Evolutionary conservation across 2,888 invertebrate genomes (phyloP), one percentile per base, ranked within the genome.

Genomic region (Ptilodon capucinus): DNA sequence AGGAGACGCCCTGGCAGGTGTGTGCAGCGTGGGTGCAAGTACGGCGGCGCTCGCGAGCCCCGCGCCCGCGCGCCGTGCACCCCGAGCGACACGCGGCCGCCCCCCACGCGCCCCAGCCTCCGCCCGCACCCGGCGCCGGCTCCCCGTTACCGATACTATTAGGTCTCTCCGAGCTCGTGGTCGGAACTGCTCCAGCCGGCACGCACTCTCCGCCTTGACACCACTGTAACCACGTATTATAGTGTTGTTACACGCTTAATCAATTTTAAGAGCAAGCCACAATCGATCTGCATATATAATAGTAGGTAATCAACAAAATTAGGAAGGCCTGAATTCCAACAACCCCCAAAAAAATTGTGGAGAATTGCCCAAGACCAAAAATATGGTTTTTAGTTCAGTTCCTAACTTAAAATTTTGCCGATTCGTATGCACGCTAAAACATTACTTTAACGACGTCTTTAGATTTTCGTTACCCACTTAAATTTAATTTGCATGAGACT

Each of bases 171-270:
- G 60, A 59, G n/a, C 57, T 62, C 11, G 46, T 57, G 0, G 68
- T 48, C 1, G 77, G 63, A 0, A 64, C 64, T 2, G 77, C 67
- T 40, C 76, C 87, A n/a, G 79, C 64, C 0, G 81, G 78, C 11
- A 93, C 88, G 65, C 95, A 95, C 44, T 91, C 90, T 1, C 95
- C 95, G 13, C 93, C 94, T 79, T 92, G 92, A 74, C 95, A 95
- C 92, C 94, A 94, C 94, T 94, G 76, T 7, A 32, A 32, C 32
- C 6, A 32, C 14, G 6, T 0, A 8, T n/a, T 28, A n/a, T 2
- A 28, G n/a, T 28, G 28, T 3, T 28, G 3, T 28, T 4, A 28
- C 8, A n/a, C 28, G 25, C n/a, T 9, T 25, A 9, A 9, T 25
- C 25, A 25, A 3, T 9, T 25, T 9, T 3, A 25, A 25, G 9